Evolutionary conservation across 2,888 invertebrate genomes (phyloP).

Genomic region (Ophion costatus): DNA sequence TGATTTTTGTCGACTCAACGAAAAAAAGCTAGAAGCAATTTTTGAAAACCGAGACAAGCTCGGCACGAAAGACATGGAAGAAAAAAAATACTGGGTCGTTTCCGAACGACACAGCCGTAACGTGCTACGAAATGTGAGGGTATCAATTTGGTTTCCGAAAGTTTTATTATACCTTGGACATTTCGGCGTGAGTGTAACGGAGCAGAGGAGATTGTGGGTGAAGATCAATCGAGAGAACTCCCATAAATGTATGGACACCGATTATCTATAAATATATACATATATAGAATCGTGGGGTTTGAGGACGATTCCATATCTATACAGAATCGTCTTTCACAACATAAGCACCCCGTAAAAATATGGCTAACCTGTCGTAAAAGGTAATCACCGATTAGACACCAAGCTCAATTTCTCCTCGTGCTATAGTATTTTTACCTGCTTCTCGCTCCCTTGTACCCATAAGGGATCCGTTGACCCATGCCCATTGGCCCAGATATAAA

Average conservation of each 20-base stretch:
- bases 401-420: background rate
- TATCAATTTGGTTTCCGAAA: background rate
- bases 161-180: background rate
- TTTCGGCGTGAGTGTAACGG: background rate
- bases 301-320: too few relatives aligned
- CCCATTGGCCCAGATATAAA: background rate
- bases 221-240: background rate
- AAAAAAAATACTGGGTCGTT: background rate
- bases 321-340: background rate
- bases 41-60: background rate
- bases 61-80: background rate
- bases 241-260: background rate
- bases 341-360: background rate
- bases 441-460: background rate
- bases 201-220: background rate
- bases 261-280: background rate
- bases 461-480: background rate
- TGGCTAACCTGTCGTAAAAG: background rate
- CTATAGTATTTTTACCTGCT: background rate
- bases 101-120: background rate
- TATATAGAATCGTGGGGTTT: too few relatives aligned
- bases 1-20: too few relatives aligned
- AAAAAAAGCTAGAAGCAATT: background rate
- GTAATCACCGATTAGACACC: background rate
- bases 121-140: background rate